These are phyloP conservation scores for Drosophila nannoptera DNA, from an alignment of 1,140 invertebrate genomes.

Conservation along the genomic window DNA sequence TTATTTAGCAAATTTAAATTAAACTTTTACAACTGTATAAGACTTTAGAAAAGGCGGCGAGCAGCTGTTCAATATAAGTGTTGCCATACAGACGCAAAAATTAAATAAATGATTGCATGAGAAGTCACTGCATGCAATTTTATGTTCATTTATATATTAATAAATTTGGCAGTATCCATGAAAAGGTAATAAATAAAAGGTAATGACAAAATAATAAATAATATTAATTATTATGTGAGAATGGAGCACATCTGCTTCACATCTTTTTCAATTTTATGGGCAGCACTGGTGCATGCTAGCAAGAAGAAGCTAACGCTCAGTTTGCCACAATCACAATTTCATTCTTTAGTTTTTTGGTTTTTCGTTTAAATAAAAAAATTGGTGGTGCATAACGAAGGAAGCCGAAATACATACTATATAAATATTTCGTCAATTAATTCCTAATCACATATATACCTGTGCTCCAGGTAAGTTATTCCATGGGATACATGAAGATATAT, in stretches of 20 bases:
- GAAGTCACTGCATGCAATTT: not conserved
- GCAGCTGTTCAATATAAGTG: constrained; percentile 51
- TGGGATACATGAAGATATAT: not conserved
- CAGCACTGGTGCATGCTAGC: constrained; percentile 50
- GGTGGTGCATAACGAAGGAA: constrained; percentile 16
- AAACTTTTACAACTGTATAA: constrained; percentile 27
- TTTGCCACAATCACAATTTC: constrained; percentile 70
- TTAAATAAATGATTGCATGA: not conserved
- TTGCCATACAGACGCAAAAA: constrained; percentile 6
- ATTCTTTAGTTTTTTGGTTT: constrained; percentile 77
- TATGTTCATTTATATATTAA: not conserved
- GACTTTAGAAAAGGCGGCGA: constrained; percentile 19
- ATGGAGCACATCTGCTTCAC: no score
- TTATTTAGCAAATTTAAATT: constrained; percentile 16
- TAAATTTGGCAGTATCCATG: not conserved
- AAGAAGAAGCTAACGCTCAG: constrained; percentile 53
- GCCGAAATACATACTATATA: constrained; percentile 8
- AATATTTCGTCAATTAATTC: constrained; percentile 59
- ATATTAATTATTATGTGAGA: not conserved
- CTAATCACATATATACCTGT: constrained; percentile 14
- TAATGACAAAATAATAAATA: no score
- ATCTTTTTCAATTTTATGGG: not conserved
- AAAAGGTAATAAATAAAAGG: no score
- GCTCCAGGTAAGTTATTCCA: constrained; percentile 29
- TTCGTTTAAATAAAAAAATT: constrained; percentile 36